Evolutionary conservation across 30 jellyfish, hydroid and myxozoan genomes (phyloP), one percentile per base, ranked within the genome.

Genomic region (Aurelia sp.): DNA sequence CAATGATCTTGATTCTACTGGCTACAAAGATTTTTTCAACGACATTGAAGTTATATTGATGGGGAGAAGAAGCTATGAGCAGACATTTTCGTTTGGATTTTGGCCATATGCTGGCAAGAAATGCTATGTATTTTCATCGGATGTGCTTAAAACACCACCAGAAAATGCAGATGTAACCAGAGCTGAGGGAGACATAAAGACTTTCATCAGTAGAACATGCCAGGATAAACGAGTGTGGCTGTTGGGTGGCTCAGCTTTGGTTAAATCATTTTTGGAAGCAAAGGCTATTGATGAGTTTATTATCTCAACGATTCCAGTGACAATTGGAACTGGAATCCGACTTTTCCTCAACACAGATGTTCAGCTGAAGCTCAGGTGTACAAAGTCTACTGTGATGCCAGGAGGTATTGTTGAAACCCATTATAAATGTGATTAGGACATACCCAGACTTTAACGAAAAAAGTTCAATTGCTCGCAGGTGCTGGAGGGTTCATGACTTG

Each of bases 91-190:
- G 3, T 83, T 83, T 52, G 92, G 87, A 60, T 78, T 52, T 16
- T 83, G 92, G 92, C 87, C 92, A 9, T 83, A 83, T 44, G 81
- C 48, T 9, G 87, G 63, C 87, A 83, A 83, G 63, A 83, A 60
- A 40, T 72, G 86, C 63, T 71, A 13, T 48, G 92, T 83, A 51
- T 73, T 83, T n/a, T 51, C 92, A 11, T 73, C 87, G 57, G 81
- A 72, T 21, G 80, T 52, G 7, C 13, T 83, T 21, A 70, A 62
- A 59, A 58, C 59, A 40, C 87, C 86, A 71, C 81, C 92, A 8
- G 67, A 44, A 41, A 59, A 71, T 22, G 86, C 81, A n/a, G 86
- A 72, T 60, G 92, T 72, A 3, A 57, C 86, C 22, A 52, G 73
- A 57, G 87, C 86, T 13, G 92, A 70, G 41, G 80, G 80, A 35